Evolutionary conservation across 2,113 vertebrate genomes (phyloP).

Genomic region (Rhinolophus sinicus): DNA sequence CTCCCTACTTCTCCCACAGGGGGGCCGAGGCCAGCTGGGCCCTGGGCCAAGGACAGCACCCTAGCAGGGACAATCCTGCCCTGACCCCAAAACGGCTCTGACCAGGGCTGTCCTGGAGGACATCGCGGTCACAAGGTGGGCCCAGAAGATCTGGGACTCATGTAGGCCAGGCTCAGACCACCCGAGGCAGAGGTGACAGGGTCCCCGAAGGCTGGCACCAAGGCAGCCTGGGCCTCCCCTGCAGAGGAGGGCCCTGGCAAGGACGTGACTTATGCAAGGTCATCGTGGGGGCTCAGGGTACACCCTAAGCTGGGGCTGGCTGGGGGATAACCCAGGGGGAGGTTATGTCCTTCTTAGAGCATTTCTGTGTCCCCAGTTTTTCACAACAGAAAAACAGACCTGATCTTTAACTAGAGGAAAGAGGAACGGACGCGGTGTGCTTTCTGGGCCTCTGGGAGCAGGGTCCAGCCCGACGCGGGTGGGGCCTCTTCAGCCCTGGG

Average conservation of each 20-base stretch:
- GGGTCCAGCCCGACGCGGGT: neutral
- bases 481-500: neutral
- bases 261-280: conserved; percentile 40
- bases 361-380: neutral
- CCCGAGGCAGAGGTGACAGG: neutral
- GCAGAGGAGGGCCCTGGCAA: neutral
- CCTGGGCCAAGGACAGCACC: neutral
- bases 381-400: neutral
- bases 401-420: neutral
- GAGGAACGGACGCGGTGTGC: neutral
- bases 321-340: neutral
- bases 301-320: neutral
- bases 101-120: neutral
- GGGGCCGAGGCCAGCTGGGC: neutral
- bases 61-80: neutral
- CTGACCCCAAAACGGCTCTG: neutral
- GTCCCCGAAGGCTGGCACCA: too few relatives aligned
- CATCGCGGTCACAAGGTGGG: neutral
- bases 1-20: neutral
- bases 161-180: neutral
- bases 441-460: neutral
- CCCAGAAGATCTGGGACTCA: too few relatives aligned
- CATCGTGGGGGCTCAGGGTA: neutral
- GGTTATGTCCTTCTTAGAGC: neutral
- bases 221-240: neutral